A percentile compares a stretch with the other conserved stretches of the same genome.
These are phyloP conservation scores for Andrena hattorfiana DNA, from an alignment of 2,888 invertebrate genomes.

Conservation along the genomic window DNA sequence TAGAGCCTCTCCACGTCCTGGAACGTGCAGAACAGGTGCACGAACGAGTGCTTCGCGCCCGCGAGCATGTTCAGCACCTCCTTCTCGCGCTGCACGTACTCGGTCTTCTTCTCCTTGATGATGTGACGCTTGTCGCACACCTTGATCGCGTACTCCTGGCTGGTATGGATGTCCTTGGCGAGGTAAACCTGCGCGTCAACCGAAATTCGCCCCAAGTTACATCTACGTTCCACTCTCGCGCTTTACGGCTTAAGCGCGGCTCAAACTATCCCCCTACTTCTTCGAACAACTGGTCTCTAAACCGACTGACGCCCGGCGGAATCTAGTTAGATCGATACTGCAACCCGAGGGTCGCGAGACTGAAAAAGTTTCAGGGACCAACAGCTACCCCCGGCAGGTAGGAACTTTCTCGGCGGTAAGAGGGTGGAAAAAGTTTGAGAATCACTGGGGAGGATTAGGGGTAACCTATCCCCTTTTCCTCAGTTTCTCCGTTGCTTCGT, in stretches of 20 bases:
- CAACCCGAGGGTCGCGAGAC: background rate
- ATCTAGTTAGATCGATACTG: constrained; percentile 23
- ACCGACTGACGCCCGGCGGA: background rate
- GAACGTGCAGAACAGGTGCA: constrained; percentile 97
- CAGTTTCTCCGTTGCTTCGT: too few species aligned
- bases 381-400: background rate
- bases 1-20: constrained; percentile 97
- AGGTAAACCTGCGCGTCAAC: constrained; percentile 89
- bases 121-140: constrained; percentile 98
- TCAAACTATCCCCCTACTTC: too few species aligned
- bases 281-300: background rate
- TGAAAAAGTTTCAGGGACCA: constrained; percentile 34
- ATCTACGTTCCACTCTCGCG: too few species aligned
- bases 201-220: background rate
- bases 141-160: constrained; percentile 98
- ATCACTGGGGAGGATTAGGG: constrained; percentile 2
- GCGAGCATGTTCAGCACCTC: constrained; percentile 95
- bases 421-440: constrained; percentile 17
- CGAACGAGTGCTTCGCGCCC: constrained; percentile 94
- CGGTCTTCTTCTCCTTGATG: constrained; percentile 95
- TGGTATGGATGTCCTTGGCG: constrained; percentile 95
- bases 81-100: constrained; percentile 97
- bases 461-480: background rate
- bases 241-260: too few species aligned
- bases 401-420: constrained; percentile 23